These are phyloP conservation scores for Microctonus aethiopoides DNA, from an alignment of 2,888 invertebrate species.

Conservation along the genomic window DNA sequence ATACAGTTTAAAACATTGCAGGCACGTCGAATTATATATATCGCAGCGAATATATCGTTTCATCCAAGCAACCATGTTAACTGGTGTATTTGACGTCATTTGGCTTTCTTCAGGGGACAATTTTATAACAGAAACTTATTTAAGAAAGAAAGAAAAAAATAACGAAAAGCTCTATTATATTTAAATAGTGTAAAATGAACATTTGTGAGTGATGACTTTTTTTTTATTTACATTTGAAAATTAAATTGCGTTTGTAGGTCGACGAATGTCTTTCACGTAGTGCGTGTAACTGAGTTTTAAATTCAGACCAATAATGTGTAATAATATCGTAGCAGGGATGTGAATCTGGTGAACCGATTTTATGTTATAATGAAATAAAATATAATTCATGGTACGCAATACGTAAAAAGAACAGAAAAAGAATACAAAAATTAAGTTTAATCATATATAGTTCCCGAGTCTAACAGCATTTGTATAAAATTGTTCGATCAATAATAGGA, in stretches of 20 bases:
- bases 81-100: conserved; percentile 61
- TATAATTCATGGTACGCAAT: conserved; percentile 21
- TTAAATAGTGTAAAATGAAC: conserved; percentile 68
- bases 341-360: conserved; percentile 38
- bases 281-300: conserved; percentile 65
- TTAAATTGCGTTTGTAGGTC: conserved; percentile 66
- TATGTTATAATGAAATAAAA: conserved; percentile 12
- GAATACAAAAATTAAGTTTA: too few relatives aligned
- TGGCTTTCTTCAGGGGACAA: conserved; percentile 63
- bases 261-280: conserved; percentile 67
- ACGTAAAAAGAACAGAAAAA: conserved; percentile 35
- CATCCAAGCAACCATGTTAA: conserved; percentile 18
- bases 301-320: conserved; percentile 37
- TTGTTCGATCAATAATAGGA: conserved; percentile 40
- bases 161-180: conserved; percentile 65
- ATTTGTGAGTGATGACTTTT: conserved; percentile 63
- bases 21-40: background rate
- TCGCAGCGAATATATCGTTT: background rate
- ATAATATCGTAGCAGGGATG: conserved; percentile 48
- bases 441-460: conserved; percentile 32
- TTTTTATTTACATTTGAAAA: conserved; percentile 60
- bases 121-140: conserved; percentile 66
- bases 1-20: background rate
- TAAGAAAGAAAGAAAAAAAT: conserved; percentile 62
- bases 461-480: conserved; percentile 40